Percentiles rank a stretch among this genome's conserved stretches.
phyloP scores from a whole-genome alignment of 1,140 invertebrate genomes.

The Nomia melanderi region DNA sequence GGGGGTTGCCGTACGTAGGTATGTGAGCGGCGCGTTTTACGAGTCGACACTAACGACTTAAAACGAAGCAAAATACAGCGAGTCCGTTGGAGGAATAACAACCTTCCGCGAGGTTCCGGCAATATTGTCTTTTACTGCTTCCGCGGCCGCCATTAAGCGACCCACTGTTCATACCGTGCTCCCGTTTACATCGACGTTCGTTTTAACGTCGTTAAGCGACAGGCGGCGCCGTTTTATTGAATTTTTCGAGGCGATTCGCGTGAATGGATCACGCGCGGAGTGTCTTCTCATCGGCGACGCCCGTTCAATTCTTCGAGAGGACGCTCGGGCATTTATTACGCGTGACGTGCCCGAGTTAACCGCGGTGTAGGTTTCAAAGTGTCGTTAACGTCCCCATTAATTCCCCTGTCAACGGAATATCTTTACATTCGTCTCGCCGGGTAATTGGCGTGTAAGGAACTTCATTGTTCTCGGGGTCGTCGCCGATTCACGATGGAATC shows the following conservation, averaged over 20 bases:
- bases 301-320: no score
- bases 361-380: no score
- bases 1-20: background rate
- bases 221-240: background rate
- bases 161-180: background rate
- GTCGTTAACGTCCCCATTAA: no score
- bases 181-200: conserved; percentile 10
- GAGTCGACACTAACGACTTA: conserved; percentile 58
- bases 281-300: no score
- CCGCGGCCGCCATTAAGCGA: background rate
- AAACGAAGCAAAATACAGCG: conserved; percentile 55
- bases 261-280: no score
- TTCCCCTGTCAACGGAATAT: no score
- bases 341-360: no score
- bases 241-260: background rate
- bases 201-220: conserved; percentile 4
- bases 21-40: conserved; percentile 49
- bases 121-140: conserved; percentile 50
- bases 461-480: no score
- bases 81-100: conserved; percentile 29
- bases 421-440: no score
- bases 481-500: no score
- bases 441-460: no score
- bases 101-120: conserved; percentile 3
- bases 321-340: no score